Percentiles rank a stretch among this genome's conserved stretches.
Evolutionary conservation across 1,140 invertebrate genomes (phyloP).

Genomic region (Nasonia longicornis): DNA sequence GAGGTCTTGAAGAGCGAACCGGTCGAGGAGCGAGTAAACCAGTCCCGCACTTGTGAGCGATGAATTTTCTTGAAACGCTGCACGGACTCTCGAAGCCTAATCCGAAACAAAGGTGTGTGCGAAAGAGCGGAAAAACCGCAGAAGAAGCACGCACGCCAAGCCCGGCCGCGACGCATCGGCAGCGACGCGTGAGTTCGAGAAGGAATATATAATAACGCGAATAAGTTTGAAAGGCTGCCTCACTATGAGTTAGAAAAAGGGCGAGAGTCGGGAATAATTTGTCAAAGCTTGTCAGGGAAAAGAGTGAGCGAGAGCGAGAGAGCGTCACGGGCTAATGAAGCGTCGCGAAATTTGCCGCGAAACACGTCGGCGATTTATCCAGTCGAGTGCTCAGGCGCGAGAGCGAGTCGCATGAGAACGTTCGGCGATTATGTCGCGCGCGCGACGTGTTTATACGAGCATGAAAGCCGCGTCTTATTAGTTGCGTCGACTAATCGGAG

Average conservation of each 20-base stretch:
- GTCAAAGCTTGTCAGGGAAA: constrained; percentile 65
- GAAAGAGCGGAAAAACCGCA: constrained; percentile 31
- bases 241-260: constrained; percentile 38
- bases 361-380: constrained; percentile 64
- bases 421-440: constrained; percentile 45
- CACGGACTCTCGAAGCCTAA: not conserved
- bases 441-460: too few species aligned
- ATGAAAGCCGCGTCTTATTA: too few species aligned
- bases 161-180: too few species aligned
- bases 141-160: not conserved
- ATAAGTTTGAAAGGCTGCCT: not conserved
- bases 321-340: constrained; percentile 63
- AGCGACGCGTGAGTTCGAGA: constrained; percentile 8
- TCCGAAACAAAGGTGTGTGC: constrained; percentile 4
- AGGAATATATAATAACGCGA: not conserved
- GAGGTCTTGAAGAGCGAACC: too few species aligned
- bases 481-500: too few species aligned
- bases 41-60: not conserved
- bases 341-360: constrained; percentile 64
- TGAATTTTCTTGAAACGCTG: not conserved
- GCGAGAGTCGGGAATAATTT: constrained; percentile 60
- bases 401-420: constrained; percentile 50
- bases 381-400: constrained; percentile 51
- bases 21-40: not conserved
- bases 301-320: constrained; percentile 50